Conservation (phyloP, 2,113 vertebrate genomes). For the Leptosomus discolor region DNA sequence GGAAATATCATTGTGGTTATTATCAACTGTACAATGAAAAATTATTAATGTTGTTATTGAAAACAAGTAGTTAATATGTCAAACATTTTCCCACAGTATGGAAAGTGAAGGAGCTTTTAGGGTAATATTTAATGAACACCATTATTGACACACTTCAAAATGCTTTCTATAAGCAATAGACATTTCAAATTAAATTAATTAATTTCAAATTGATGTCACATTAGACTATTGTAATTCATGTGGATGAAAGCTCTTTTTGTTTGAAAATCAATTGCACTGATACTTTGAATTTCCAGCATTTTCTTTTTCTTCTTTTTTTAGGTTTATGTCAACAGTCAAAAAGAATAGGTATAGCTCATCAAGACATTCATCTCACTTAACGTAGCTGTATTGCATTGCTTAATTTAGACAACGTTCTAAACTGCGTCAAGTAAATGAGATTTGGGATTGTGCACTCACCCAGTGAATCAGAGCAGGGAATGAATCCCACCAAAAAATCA, state of each 20-base stretch:
- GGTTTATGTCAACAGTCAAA: background rate
- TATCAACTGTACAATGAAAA: background rate
- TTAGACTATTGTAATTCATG: background rate
- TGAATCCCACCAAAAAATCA: background rate
- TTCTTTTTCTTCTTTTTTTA: background rate
- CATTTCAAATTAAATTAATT: background rate
- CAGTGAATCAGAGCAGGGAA: background rate
- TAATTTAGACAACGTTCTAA: background rate
- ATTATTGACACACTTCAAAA: background rate
- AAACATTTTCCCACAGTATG: background rate
- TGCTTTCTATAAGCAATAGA: background rate
- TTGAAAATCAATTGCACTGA: background rate
- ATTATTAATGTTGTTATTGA: background rate
- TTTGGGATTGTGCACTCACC: background rate
- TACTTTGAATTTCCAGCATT: background rate
- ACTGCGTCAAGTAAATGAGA: background rate
- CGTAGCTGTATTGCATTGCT: background rate
- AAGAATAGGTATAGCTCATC: background rate
- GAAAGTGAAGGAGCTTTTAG: background rate
- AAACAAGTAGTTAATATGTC: background rate
- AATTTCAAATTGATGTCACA: background rate
- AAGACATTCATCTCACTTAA: background rate
- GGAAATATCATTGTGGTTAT: background rate
- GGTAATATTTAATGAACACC: background rate
- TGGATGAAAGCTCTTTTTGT: background rate